Evolutionary conservation across 2,888 invertebrate genomes (phyloP).

Genomic region (Oeneis ivallda): DNA sequence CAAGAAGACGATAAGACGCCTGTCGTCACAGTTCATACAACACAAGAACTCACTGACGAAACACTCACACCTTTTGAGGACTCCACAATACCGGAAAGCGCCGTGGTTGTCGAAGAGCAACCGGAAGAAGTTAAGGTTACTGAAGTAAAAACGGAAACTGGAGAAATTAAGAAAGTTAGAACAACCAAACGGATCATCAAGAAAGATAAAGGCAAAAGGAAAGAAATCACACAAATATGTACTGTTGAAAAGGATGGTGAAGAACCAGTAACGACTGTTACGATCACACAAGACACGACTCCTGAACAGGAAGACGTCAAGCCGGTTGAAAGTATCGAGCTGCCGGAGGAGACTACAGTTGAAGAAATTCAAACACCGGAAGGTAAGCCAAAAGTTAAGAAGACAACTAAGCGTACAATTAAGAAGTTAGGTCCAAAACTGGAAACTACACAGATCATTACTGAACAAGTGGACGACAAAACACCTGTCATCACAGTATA

Average conservation of each 20-base stretch:
- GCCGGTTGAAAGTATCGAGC: conserved; percentile 43
- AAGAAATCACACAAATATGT: too few species aligned
- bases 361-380: conserved; percentile 40
- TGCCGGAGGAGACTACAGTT: conserved; percentile 43
- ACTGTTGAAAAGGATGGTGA: too few species aligned
- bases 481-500: conserved; percentile 45
- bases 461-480: conserved; percentile 58
- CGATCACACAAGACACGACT: conserved; percentile 22
- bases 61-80: too few species aligned
- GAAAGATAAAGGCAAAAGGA: too few species aligned
- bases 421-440: conserved; percentile 11
- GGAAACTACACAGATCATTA: conserved; percentile 46
- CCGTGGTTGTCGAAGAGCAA: too few species aligned
- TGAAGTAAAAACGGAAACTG: too few species aligned
- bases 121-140: too few species aligned
- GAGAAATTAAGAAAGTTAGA: too few species aligned
- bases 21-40: conserved; percentile 42
- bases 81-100: too few species aligned
- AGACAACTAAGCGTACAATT: conserved; percentile 41
- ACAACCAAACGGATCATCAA: too few species aligned
- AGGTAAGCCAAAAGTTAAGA: conserved; percentile 49
- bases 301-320: conserved; percentile 49
- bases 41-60: conserved; percentile 38
- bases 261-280: conserved; percentile 45
- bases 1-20: conserved; percentile 60